Base-by-base conservation (phyloP, 2,797 vertebrate species). In the Otolemur crassicaudatus region DNA sequence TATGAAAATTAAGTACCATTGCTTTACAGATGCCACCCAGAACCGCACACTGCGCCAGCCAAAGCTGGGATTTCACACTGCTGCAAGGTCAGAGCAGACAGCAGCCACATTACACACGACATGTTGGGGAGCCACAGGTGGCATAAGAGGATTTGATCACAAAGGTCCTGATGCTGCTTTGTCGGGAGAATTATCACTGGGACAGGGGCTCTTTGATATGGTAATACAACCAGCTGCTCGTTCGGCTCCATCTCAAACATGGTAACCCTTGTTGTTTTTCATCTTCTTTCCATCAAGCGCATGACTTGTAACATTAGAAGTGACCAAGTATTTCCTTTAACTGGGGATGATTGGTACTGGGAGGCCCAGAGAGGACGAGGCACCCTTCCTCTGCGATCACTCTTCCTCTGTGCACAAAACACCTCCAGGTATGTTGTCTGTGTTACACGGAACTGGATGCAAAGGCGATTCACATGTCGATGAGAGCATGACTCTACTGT, bases 1-100 rank as follows among this genome's bases (percentile, higher is more conserved):
- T 53, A 93, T 88, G 90, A 91, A 96, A 96, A 95, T 80, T 43
- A 84, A 89, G 88, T 89, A 69, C 58, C 87, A 25, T n/a, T 94
- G 77, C 84, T 91, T 95, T 75, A 72, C 80, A 97, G 85, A 96
- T 84, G 94, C 58, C 86, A 94, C 60, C 81, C 87, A 67, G 56
- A 90, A 49, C 76, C 79, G 88, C 49, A 63, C 0, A 5, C 65
- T 13, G 3, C 43, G 65, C 10, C 12, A 90, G 72, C 20, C 63
- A 67, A 43, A 43, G 80, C 31, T 49, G 53, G 43, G n/a, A 67
- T 56, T 92, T 92, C 40, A 60, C 58, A 70, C 17, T 27, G 58
- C 5, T 76, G 61, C 19, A 63, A 72, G 61, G 43, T 31, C 49
- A 63, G 7, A 77, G 70, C 40, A 77, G 73, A 87, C 56, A 91